phyloP scores from a whole-genome alignment of 2,113 vertebrate genomes.

The Rhinogobius similis region DNA sequence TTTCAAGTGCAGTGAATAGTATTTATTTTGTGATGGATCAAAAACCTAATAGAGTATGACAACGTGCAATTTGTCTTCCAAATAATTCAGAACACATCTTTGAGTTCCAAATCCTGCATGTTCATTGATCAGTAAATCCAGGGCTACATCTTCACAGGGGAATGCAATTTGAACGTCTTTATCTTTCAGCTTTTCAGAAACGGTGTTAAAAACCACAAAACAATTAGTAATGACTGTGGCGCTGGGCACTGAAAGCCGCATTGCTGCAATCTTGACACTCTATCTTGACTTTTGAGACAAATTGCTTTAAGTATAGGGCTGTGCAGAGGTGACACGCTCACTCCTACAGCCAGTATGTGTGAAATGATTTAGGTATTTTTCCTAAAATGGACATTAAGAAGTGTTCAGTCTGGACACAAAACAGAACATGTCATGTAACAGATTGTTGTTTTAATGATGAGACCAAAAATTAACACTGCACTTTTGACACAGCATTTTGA shows the following conservation, averaged over 20 bases:
- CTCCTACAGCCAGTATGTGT: neutral
- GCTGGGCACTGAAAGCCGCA: neutral
- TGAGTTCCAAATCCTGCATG: neutral
- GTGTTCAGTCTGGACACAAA: neutral
- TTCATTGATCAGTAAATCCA: neutral
- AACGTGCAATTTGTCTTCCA: neutral
- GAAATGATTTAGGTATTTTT: neutral
- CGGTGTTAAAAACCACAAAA: constrained; percentile 31
- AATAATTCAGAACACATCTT: neutral
- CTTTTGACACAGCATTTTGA: neutral
- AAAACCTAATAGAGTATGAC: neutral
- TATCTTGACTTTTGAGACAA: constrained; percentile 27
- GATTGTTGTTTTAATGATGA: neutral
- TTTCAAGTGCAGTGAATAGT: neutral
- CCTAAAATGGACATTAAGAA: neutral
- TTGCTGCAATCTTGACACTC: constrained; percentile 46
- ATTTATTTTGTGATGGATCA: neutral
- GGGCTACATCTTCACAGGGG: neutral
- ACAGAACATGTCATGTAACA: neutral
- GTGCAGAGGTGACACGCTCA: neutral
- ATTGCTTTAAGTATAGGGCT: neutral
- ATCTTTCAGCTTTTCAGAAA: neutral
- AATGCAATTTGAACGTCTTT: neutral
- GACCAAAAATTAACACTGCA: neutral
- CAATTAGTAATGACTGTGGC: constrained; percentile 33